Conservation (phyloP, 2,797 vertebrate genomes). For the Alosa sapidissima region DNA sequence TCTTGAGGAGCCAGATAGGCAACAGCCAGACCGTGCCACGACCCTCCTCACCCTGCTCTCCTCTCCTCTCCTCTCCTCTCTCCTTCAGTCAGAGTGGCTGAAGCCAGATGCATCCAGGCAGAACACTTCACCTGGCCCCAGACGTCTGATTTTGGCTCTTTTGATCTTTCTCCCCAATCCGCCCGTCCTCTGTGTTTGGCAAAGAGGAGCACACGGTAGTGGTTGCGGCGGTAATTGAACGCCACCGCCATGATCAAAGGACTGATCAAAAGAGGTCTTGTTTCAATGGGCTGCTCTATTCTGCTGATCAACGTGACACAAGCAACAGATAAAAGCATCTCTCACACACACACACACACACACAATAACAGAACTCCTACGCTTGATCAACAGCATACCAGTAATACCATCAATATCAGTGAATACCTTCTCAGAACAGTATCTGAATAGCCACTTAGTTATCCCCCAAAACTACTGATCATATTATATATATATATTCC, state of each 20-base stretch:
- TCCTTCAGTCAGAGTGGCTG: not conserved
- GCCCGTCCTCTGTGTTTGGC: not conserved
- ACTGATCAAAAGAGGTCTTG: not conserved
- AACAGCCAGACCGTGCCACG: slow-evolving; percentile 8
- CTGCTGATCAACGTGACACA: not conserved
- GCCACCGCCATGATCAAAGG: not conserved
- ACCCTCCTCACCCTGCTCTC: slow-evolving; percentile 21
- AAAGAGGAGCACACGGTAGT: not conserved
- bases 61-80: not conserved
- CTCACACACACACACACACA: not conserved
- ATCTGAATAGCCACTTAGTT: not conserved
- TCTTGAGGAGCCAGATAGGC: slow-evolving; percentile 40
- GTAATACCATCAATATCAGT: not conserved
- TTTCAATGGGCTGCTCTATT: not conserved
- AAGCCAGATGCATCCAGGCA: not conserved
- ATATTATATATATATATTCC: not conserved
- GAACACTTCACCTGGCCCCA: slow-evolving; percentile 16
- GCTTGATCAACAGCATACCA: not conserved
- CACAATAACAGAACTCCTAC: not conserved
- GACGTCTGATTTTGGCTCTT: slow-evolving; percentile 4
- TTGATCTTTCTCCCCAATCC: not conserved
- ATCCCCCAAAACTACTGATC: not conserved
- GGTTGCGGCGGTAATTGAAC: not conserved
- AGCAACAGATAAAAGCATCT: not conserved
- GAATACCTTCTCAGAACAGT: not conserved